Evolutionary conservation across 2,113 vertebrate species (phyloP), one percentile per base, ranked within the genome.

Genomic region (Gulo gulo): DNA sequence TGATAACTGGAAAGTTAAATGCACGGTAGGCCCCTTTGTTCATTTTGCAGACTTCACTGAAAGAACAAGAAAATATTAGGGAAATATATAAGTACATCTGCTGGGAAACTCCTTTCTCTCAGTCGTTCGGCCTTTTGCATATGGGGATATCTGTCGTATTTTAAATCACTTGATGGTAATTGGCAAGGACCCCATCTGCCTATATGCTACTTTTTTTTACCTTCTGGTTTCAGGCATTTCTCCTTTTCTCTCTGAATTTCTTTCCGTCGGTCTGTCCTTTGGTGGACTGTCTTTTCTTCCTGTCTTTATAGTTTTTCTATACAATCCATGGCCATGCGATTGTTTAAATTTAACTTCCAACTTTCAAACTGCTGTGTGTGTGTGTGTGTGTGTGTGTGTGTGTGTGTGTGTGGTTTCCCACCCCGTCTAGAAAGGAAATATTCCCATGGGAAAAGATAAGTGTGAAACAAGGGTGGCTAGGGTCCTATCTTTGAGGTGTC

Each of bases 381-480:
- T 50, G 36, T 81, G 74, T 79, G 24, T 88, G 83, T 23, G 21
- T 79, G n/a, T 36, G 65, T 42, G 52, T 93, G 47, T 67, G 16
- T 24, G 71, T 52, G n/a, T 15, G 55, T 73, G 74, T 76, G 50
- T 16, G 71, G 61, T 6, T 50, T 16, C 23, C 7, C 42, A 8
- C 10, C 34, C 76, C 50, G 31, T 59, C 94, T 90, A 85, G 45
- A 93, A 88, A 97, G 93, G 88, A 96, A 95, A 85, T 84, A 96
- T 98, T 97, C 97, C 97, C 97, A 97, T 97, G 98, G 98, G 97
- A 98, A 98, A 96, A 95, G 94, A 94, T 93, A 97, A 92, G 67
- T 67, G 36, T 69, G 57, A 92, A 87, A 69, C 84, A 23, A 95
- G 83, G 42, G 87, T 89, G 80, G 91, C 80, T 6, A 57, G 50